Evolutionary conservation across 2,888 invertebrate species (phyloP).

Genomic region (Lepidochrysops patricia): DNA sequence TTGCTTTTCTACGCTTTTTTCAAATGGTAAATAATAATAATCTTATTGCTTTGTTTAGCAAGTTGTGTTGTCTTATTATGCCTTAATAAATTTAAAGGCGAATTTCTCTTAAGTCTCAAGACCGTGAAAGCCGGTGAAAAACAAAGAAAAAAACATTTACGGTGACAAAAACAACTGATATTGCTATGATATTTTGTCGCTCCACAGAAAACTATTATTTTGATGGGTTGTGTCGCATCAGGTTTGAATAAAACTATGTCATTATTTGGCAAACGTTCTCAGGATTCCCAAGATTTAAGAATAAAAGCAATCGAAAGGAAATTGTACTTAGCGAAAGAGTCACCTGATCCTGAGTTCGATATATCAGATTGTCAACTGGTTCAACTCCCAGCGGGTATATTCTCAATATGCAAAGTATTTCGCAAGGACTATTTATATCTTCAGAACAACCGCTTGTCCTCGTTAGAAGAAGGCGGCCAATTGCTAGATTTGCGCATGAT

Average conservation of each 20-base stretch:
- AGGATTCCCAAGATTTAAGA: conserved; percentile 39
- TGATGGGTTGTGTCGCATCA: conserved; percentile 67
- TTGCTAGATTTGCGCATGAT: conserved; percentile 80
- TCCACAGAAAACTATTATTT: conserved; percentile 25
- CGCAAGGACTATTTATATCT: conserved; percentile 81
- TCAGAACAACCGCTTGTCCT: conserved; percentile 80
- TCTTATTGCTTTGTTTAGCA: background rate
- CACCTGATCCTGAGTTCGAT: conserved; percentile 87
- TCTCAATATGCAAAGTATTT: conserved; percentile 86
- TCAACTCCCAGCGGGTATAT: conserved; percentile 84
- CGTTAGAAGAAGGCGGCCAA: conserved; percentile 81
- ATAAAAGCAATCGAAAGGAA: conserved; percentile 53
- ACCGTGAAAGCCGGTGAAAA: background rate
- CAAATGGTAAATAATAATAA: background rate
- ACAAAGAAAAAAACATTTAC: background rate
- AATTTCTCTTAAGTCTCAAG: background rate
- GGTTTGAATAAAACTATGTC: conserved; percentile 55
- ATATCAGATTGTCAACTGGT: conserved; percentile 84
- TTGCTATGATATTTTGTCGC: background rate
- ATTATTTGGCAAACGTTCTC: conserved; percentile 52
- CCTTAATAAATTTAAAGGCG: background rate
- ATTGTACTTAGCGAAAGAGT: conserved; percentile 76
- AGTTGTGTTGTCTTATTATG: background rate
- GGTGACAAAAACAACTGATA: conserved; percentile 13
- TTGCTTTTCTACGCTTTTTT: too few relatives aligned